Conservation (phyloP, 2,797 vertebrate species). For the Lagorchestes hirsutus region DNA sequence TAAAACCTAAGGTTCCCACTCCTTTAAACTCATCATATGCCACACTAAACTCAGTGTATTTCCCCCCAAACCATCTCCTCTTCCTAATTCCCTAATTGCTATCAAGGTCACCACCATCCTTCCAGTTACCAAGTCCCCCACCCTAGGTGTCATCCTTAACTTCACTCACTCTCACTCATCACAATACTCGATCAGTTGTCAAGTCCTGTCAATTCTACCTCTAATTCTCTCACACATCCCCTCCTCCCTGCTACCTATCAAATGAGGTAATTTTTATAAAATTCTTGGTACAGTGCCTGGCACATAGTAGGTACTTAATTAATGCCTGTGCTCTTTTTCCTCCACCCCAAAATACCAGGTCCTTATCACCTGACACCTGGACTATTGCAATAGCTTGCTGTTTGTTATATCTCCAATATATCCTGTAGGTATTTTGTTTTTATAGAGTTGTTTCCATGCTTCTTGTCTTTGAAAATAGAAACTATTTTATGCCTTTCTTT, state of each 20-base stretch:
- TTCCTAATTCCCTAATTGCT: not conserved
- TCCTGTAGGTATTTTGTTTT: not conserved
- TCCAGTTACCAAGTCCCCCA: not conserved
- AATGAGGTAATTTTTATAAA: not conserved
- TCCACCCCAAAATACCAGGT: not conserved
- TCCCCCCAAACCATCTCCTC: not conserved
- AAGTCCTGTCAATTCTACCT: not conserved
- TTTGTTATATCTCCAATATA: not conserved
- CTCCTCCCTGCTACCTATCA: not conserved
- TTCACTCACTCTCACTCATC: not conserved
- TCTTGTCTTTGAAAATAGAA: not conserved
- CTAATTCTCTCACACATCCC: not conserved
- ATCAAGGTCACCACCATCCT: not conserved
- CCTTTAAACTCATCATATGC: no score
- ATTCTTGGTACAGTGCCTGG: not conserved
- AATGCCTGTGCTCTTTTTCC: not conserved
- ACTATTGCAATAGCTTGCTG: not conserved
- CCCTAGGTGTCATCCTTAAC: not conserved
- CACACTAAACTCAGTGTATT: not conserved
- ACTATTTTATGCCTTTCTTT: not conserved
- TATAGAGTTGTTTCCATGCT: not conserved
- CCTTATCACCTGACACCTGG: not conserved
- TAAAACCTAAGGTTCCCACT: no score
- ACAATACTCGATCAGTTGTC: not conserved
- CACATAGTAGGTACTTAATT: not conserved